Evolutionary conservation across 2,113 vertebrate species (phyloP).

Genomic region (Pardalotus punctatus): DNA sequence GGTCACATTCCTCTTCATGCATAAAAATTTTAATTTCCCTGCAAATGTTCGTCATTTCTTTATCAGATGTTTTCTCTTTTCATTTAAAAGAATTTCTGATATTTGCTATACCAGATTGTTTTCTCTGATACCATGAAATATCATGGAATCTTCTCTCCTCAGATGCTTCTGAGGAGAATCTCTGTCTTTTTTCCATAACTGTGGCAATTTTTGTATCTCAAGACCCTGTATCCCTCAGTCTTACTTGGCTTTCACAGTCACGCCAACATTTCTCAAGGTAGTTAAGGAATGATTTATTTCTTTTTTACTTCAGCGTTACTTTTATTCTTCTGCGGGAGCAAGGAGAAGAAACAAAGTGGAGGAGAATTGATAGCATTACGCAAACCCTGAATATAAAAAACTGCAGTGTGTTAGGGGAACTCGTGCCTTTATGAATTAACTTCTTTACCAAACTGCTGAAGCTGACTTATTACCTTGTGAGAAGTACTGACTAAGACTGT

Average conservation of each 20-base stretch:
- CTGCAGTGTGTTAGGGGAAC: neutral
- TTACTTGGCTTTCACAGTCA: neutral
- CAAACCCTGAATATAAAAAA: constrained; percentile 4
- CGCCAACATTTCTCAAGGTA: neutral
- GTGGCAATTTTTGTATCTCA: neutral
- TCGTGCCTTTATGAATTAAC: constrained; percentile 18
- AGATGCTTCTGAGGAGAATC: neutral
- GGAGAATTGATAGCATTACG: neutral
- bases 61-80: neutral
- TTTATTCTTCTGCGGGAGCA: neutral
- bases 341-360: neutral
- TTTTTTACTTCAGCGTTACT: neutral
- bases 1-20: neutral
- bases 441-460: neutral
- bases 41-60: neutral
- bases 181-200: neutral
- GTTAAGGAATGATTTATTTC: constrained; percentile 9
- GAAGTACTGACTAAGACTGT: neutral
- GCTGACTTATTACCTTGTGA: neutral
- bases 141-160: neutral
- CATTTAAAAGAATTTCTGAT: neutral
- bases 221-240: neutral
- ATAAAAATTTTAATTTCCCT: neutral
- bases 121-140: neutral
- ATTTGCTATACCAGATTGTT: neutral